phyloP scores from a whole-genome alignment of 2,888 invertebrate species.

The Autographa gamma region DNA sequence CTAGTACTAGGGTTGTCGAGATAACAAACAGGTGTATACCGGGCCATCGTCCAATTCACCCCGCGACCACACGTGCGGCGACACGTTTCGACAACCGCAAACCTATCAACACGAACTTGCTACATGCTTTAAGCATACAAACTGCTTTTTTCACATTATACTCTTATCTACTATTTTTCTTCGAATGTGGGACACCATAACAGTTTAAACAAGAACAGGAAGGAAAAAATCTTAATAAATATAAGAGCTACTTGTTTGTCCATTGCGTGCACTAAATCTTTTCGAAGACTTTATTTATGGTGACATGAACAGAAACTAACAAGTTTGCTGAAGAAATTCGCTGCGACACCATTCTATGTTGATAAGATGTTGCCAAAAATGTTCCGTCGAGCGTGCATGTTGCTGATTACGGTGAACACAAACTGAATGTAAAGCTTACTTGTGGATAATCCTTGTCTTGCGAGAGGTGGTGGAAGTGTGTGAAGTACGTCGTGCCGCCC shows the following conservation, averaged over 20 bases:
- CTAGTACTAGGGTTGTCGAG: conserved; percentile 40
- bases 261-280: conserved; percentile 39
- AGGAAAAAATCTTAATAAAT: conserved; percentile 18
- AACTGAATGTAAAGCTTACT: conserved; percentile 80
- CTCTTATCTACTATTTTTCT: background rate
- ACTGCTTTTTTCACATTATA: background rate
- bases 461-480: conserved; percentile 96
- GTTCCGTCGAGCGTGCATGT: conserved; percentile 51
- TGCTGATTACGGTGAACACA: conserved; percentile 11
- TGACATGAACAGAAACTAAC: conserved; percentile 53
- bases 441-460: conserved; percentile 94
- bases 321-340: conserved; percentile 53
- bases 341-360: conserved; percentile 37
- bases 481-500: conserved; percentile 95
- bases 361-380: conserved; percentile 55
- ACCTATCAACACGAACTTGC: conserved; percentile 19
- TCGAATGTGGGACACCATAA: background rate
- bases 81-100: conserved; percentile 46
- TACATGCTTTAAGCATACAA: background rate
- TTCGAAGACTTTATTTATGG: conserved; percentile 47
- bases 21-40: conserved; percentile 47
- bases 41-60: conserved; percentile 21
- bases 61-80: conserved; percentile 29
- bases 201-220: background rate
- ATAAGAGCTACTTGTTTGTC: conserved; percentile 45